A percentile compares a stretch with the other conserved stretches of the same genome.
phyloP scores from a whole-genome alignment of 1,140 invertebrate species.

The Delia radicum region DNA sequence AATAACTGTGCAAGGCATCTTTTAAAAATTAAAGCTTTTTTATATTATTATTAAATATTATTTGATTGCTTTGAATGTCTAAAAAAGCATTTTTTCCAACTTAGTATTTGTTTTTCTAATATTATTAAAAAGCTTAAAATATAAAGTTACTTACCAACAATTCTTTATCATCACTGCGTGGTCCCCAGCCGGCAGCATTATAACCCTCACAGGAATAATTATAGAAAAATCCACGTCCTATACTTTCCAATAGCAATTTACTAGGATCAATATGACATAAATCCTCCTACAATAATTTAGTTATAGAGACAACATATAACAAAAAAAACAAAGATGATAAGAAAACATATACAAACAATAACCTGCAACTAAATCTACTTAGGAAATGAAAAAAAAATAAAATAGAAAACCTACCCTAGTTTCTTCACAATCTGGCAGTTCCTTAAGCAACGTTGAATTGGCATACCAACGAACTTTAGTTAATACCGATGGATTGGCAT shows the following conservation, averaged over 20 bases:
- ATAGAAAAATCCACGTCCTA: conserved; percentile 82
- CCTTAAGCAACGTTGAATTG: conserved; percentile 77
- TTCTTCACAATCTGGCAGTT: conserved; percentile 73
- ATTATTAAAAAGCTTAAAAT: no score
- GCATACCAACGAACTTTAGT: conserved; percentile 79
- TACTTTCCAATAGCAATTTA: conserved; percentile 76
- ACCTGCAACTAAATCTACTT: neutral
- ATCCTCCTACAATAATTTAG: conserved; percentile 49
- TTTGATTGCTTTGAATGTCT: no score
- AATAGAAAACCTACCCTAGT: conserved; percentile 27
- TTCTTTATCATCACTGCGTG: conserved; percentile 69
- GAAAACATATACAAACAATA: conserved; percentile 16
- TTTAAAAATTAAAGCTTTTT: no score
- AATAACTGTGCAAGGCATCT: no score
- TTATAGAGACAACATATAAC: neutral
- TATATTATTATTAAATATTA: no score
- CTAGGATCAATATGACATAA: conserved; percentile 84
- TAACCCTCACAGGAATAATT: conserved; percentile 88
- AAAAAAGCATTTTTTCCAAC: no score
- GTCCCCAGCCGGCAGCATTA: conserved; percentile 84
- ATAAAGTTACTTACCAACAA: conserved; percentile 58
- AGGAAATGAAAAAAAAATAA: conserved; percentile 4
- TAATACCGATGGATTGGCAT: conserved; percentile 67
- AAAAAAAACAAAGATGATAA: neutral
- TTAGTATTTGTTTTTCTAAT: no score